Conservation (phyloP, 2,113 vertebrate species). For the Indicator maculatus region DNA sequence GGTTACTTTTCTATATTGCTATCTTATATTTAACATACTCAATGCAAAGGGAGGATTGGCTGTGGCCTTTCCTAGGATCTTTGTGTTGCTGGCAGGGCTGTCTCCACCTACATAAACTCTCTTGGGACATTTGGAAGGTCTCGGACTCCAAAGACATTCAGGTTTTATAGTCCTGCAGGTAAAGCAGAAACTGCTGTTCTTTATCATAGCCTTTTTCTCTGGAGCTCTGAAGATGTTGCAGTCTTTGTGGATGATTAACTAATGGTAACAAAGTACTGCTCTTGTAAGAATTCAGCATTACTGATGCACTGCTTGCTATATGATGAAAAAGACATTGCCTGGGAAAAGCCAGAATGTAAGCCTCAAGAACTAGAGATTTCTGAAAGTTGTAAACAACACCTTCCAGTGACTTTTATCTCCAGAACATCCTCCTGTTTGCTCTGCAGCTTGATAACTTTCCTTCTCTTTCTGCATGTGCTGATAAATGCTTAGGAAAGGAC, state of each 20-base stretch:
- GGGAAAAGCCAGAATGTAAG: not conserved
- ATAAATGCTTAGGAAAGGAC: not conserved
- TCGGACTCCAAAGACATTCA: not conserved
- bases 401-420: not conserved
- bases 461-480: not conserved
- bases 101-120: not conserved
- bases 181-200: constrained; percentile 7
- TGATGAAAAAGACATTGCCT: not conserved
- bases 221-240: not conserved
- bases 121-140: constrained; percentile 6
- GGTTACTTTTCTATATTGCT: constrained; percentile 34
- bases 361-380: not conserved
- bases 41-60: not conserved
- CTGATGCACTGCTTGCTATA: not conserved
- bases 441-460: not conserved
- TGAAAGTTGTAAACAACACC: not conserved
- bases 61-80: not conserved
- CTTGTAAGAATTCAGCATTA: not conserved
- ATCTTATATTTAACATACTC: not conserved
- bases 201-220: not conserved
- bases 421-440: not conserved
- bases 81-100: not conserved
- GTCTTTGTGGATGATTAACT: constrained; percentile 31
- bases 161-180: not conserved
- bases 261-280: not conserved